Conservation (phyloP, 2,113 vertebrate genomes). For the Craseonycteris thonglongyai region DNA sequence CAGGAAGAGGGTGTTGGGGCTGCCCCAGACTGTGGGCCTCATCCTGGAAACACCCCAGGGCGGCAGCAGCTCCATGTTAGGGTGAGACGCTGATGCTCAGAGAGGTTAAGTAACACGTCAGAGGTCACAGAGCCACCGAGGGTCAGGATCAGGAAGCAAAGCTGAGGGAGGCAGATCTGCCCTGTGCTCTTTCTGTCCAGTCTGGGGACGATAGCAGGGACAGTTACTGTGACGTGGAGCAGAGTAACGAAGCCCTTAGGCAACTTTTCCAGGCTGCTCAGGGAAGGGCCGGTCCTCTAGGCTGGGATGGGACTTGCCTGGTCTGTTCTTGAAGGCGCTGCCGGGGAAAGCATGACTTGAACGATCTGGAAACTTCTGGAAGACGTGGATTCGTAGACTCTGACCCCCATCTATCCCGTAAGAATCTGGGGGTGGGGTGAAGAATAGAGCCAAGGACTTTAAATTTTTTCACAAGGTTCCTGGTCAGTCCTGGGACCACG, state of each 20-base stretch:
- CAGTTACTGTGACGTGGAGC: accelerated
- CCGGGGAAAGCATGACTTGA: not conserved
- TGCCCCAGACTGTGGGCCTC: accelerated
- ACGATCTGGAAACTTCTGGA: not conserved
- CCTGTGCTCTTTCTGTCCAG: not conserved
- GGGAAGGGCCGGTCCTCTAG: accelerated
- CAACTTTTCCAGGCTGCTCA: not conserved
- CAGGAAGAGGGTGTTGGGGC: too few relatives aligned
- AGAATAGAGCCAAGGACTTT: not conserved
- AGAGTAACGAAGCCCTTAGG: not conserved
- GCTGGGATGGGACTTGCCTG: not conserved
- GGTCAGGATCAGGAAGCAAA: not conserved
- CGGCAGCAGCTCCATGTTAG: not conserved
- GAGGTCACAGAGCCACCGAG: not conserved
- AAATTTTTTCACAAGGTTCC: not conserved
- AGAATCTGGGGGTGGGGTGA: not conserved
- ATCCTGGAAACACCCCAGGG: not conserved
- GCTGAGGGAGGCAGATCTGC: accelerated
- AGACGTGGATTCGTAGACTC: not conserved
- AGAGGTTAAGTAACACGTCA: not conserved
- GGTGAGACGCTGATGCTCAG: not conserved
- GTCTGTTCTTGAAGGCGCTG: not conserved
- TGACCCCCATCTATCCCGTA: too few relatives aligned
- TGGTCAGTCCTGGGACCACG: not conserved
- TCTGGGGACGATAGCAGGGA: not conserved